Evolutionary conservation across 2,888 invertebrate genomes (phyloP).

Genomic region (Drosophila histrio): DNA sequence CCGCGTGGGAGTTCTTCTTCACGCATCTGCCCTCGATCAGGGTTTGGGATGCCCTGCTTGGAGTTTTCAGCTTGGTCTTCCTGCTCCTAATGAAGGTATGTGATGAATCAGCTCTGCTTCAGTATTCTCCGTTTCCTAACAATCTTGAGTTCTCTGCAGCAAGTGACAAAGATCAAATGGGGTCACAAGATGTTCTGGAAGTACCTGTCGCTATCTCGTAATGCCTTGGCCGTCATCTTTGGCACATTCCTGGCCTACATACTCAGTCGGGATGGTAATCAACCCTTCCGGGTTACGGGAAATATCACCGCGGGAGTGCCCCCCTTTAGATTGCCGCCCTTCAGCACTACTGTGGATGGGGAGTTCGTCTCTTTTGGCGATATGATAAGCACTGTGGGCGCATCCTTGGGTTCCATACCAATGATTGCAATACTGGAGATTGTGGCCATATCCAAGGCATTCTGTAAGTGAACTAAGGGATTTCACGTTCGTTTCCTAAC

Average conservation of each 20-base stretch:
- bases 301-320: constrained; percentile 90
- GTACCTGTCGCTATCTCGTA: constrained; percentile 88
- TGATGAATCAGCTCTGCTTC: background rate
- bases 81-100: constrained; percentile 88
- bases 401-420: constrained; percentile 88
- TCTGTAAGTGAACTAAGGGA: constrained; percentile 85
- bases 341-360: constrained; percentile 87
- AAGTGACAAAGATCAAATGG: constrained; percentile 85
- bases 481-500: constrained; percentile 36
- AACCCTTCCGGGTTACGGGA: constrained; percentile 90
- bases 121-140: background rate
- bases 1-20: constrained; percentile 87
- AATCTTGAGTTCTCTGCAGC: constrained; percentile 80
- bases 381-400: constrained; percentile 87
- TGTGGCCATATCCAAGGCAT: constrained; percentile 91
- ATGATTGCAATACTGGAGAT: constrained; percentile 90
- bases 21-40: constrained; percentile 86
- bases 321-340: constrained; percentile 88
- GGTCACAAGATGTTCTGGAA: constrained; percentile 77
- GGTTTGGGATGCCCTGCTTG: constrained; percentile 89
- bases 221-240: constrained; percentile 91
- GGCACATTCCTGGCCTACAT: constrained; percentile 88
- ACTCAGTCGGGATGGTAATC: constrained; percentile 84
- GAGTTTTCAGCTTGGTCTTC: constrained; percentile 87
- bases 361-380: constrained; percentile 86